Percentiles rank a stretch among this genome's conserved stretches.
Conservation (phyloP, 2,797 vertebrate species). For the Varecia variegata region DNA sequence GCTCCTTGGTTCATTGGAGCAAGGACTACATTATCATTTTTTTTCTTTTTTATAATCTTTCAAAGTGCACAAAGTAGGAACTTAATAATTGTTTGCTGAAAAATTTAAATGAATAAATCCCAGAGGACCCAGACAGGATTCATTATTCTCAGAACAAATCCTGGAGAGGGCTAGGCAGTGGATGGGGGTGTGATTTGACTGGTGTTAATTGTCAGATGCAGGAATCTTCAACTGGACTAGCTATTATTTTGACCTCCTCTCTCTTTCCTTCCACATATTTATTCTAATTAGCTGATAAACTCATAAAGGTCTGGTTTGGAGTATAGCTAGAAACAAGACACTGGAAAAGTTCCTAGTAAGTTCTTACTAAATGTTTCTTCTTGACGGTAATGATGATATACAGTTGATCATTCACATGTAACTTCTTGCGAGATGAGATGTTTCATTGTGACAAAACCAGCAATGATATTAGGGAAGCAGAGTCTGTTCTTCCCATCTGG, state of each 20-base stretch:
- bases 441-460: neutral
- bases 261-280: neutral
- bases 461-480: neutral
- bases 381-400: neutral
- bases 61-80: neutral
- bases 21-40: neutral
- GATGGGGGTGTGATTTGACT: neutral
- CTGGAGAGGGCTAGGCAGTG: neutral
- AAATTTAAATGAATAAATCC: neutral
- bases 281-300: slow-evolving; percentile 42
- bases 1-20: neutral
- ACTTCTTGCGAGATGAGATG: neutral
- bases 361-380: neutral
- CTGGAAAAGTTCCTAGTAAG: neutral
- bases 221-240: neutral
- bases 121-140: neutral
- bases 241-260: neutral
- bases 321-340: neutral
- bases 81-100: neutral
- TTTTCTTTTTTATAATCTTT: neutral
- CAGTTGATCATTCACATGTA: neutral
- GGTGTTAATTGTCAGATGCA: neutral
- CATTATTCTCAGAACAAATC: slow-evolving; percentile 39
- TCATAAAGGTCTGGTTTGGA: neutral
- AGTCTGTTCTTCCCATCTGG: neutral